Evolutionary conservation across 2,888 invertebrate genomes (phyloP).

Genomic region (Macropis europaea): DNA sequence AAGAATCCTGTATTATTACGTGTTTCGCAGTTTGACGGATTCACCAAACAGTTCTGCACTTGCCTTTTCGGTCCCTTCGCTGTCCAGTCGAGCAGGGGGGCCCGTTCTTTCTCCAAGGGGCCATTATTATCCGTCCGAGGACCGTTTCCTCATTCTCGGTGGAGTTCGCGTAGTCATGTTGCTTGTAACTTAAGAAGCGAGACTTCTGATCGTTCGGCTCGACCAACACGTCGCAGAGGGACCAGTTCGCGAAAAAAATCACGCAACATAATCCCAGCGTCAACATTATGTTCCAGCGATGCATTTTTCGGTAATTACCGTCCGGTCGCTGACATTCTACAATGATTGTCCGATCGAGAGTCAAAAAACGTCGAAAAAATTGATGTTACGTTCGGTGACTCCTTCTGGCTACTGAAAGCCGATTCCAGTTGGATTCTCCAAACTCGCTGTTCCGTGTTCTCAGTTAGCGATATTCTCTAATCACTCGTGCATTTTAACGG

Average conservation of each 20-base stretch:
- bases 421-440: too few relatives aligned
- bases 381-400: too few relatives aligned
- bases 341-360: neutral
- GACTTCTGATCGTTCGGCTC: neutral
- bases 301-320: conserved; percentile 26
- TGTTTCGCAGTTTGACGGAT: neutral
- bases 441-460: too few relatives aligned
- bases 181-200: neutral
- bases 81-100: conserved; percentile 62
- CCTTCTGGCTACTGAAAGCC: too few relatives aligned
- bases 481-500: too few relatives aligned
- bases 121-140: conserved; percentile 60
- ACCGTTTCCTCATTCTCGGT: neutral
- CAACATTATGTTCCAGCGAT: conserved; percentile 32
- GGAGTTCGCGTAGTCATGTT: neutral
- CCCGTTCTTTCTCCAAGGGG: conserved; percentile 53
- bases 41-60: conserved; percentile 67
- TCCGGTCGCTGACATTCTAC: neutral
- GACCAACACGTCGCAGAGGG: conserved; percentile 30
- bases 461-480: too few relatives aligned
- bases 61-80: conserved; percentile 65
- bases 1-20: neutral
- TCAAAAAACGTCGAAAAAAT: too few relatives aligned
- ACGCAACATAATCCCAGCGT: conserved; percentile 17
- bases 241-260: conserved; percentile 35